phyloP scores from a whole-genome alignment of 2,888 invertebrate genomes.

The Tiliacea citrago region DNA sequence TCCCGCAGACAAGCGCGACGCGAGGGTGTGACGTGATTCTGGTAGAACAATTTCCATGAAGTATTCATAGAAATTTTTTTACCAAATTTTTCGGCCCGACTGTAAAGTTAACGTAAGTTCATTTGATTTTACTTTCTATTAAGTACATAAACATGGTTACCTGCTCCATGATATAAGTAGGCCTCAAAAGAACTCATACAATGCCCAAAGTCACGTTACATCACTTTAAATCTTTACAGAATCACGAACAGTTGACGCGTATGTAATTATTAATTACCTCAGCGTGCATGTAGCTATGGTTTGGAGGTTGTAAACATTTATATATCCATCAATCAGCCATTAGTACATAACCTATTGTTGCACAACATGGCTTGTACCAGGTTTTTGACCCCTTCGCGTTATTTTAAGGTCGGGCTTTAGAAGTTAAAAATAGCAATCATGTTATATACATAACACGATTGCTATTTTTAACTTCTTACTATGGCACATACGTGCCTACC shows the following conservation, averaged over 20 bases:
- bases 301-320: slow-evolving; percentile 14
- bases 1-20: too few relatives aligned
- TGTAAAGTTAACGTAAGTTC: too few relatives aligned
- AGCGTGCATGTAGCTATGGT: not conserved
- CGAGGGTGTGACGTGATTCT: too few relatives aligned
- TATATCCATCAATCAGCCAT: slow-evolving; percentile 24
- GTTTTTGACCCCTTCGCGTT: slow-evolving; percentile 5
- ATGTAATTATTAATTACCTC: slow-evolving; percentile 24
- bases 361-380: not conserved
- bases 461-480: too few relatives aligned
- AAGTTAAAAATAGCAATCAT: not conserved
- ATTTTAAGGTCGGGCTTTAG: not conserved
- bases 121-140: too few relatives aligned
- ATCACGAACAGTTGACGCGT: slow-evolving; percentile 16
- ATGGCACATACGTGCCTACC: too few relatives aligned
- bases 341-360: slow-evolving; percentile 6
- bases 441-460: too few relatives aligned
- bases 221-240: not conserved
- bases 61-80: too few relatives aligned
- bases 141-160: too few relatives aligned
- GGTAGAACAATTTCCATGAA: too few relatives aligned
- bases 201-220: not conserved
- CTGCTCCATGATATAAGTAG: too few relatives aligned
- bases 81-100: too few relatives aligned
- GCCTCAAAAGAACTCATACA: not conserved